A percentile compares a stretch with the other conserved stretches of the same genome.
Conservation (phyloP, 2,113 vertebrate species). For the Epinephelus fuscoguttatus region DNA sequence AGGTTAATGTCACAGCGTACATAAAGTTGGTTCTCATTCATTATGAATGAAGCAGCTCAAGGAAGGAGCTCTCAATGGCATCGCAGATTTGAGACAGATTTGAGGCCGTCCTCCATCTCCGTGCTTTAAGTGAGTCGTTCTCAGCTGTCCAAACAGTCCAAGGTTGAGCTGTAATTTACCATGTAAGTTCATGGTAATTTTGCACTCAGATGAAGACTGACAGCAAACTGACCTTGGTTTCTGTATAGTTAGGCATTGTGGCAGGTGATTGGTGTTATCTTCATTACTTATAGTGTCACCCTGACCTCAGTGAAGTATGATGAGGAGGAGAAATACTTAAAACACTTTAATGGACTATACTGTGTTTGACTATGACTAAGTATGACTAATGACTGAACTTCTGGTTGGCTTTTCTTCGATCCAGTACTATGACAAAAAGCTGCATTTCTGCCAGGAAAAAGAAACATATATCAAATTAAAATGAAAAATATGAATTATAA, state of each 20-base stretch:
- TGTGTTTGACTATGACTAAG: background rate
- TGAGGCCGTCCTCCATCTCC: background rate
- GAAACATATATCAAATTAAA: background rate
- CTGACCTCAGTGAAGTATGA: background rate
- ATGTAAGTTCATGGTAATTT: conserved; percentile 35
- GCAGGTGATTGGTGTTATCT: conserved; percentile 1
- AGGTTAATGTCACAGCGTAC: conserved; percentile 17
- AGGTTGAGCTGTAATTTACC: conserved; percentile 48
- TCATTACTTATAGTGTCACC: background rate
- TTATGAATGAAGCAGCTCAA: conserved; percentile 24
- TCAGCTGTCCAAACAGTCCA: conserved; percentile 32
- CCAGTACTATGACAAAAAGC: background rate
- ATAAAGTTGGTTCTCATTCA: conserved; percentile 22
- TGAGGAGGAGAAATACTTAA: background rate
- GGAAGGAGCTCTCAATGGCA: conserved; percentile 7
- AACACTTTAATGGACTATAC: background rate
- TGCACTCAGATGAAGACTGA: conserved; percentile 40
- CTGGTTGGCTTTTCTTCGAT: background rate
- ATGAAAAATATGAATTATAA: background rate
- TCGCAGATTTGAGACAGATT: conserved; percentile 4
- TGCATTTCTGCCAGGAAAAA: background rate
- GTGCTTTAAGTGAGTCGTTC: conserved; percentile 7
- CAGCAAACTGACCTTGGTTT: conserved; percentile 41
- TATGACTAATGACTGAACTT: background rate
- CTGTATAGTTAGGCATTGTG: background rate